A percentile compares a stretch with the other conserved stretches of the same genome.
Evolutionary conservation across 2,888 invertebrate species (phyloP).

Genomic region (Venusia cambrica): DNA sequence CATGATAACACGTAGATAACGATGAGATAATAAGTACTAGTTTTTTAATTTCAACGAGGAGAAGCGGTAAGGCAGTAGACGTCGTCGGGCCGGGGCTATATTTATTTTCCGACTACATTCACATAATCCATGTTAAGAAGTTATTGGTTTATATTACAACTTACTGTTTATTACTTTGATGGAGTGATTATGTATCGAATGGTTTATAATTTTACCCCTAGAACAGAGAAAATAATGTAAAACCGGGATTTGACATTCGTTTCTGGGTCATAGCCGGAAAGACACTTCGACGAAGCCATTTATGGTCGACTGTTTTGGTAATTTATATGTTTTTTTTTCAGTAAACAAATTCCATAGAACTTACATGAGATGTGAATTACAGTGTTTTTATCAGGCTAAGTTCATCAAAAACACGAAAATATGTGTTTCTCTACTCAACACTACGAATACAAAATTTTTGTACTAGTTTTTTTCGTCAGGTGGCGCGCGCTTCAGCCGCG

Average conservation of each 20-base stretch:
- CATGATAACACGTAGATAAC: constrained; percentile 68
- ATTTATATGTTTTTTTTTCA: constrained; percentile 22
- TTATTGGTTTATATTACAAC: constrained; percentile 13
- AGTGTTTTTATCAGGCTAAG: constrained; percentile 66
- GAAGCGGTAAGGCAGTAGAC: constrained; percentile 25
- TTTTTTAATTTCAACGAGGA: constrained; percentile 40
- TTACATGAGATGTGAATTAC: constrained; percentile 72
- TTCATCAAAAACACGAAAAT: constrained; percentile 77
- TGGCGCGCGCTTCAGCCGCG: constrained; percentile 46
- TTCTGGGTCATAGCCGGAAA: constrained; percentile 70
- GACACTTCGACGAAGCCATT: constrained; percentile 51
- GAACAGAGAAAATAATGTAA: constrained; percentile 54
- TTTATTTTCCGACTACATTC: constrained; percentile 1
- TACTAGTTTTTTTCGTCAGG: constrained; percentile 57
- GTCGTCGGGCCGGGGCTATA: constrained; percentile 27
- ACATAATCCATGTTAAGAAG: constrained; percentile 27
- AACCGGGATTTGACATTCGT: constrained; percentile 76
- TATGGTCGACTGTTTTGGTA: constrained; percentile 31
- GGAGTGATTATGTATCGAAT: constrained; percentile 25
- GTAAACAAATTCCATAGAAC: constrained; percentile 39
- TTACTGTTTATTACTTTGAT: constrained; percentile 18
- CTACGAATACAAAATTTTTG: constrained; percentile 80
- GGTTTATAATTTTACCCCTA: constrained; percentile 44
- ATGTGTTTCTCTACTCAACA: constrained; percentile 77
- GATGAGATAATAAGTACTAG: constrained; percentile 59